Evolutionary conservation across 2,888 invertebrate genomes (phyloP).

Genomic region (Mimas tiliae): DNA sequence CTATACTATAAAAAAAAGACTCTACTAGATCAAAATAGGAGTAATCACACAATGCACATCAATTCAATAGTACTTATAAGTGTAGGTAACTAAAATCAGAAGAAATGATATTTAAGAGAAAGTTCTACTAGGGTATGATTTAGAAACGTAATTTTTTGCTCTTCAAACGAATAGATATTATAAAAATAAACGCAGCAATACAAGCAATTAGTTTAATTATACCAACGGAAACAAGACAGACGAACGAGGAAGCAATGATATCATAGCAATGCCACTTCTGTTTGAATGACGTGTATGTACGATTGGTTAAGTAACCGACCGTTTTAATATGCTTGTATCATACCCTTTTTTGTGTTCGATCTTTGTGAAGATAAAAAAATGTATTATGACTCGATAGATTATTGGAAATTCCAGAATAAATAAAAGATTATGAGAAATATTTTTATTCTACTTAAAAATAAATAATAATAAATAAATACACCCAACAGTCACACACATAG

Average conservation of each 20-base stretch:
- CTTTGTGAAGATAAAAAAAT: not conserved
- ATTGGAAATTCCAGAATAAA: too few relatives aligned
- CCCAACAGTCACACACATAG: too few relatives aligned
- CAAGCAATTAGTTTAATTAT: slow-evolving; percentile 29
- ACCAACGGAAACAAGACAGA: slow-evolving; percentile 27
- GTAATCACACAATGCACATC: too few relatives aligned
- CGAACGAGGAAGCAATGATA: slow-evolving; percentile 29
- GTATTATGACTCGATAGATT: not conserved
- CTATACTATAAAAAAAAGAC: too few relatives aligned
- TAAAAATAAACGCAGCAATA: slow-evolving; percentile 23
- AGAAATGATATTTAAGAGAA: not conserved
- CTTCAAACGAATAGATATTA: not conserved
- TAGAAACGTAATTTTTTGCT: not conserved
- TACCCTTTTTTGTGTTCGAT: slow-evolving; percentile 6
- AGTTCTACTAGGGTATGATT: not conserved
- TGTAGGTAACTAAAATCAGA: too few relatives aligned
- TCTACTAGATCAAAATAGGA: too few relatives aligned
- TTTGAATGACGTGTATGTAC: slow-evolving; percentile 25
- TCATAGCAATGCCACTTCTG: slow-evolving; percentile 27
- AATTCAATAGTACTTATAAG: too few relatives aligned
- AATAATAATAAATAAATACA: too few relatives aligned
- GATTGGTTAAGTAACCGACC: slow-evolving; percentile 22
- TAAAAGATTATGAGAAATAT: too few relatives aligned
- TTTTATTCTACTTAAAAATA: too few relatives aligned
- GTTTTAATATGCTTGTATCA: slow-evolving; percentile 19